Base-by-base conservation (phyloP, 1,140 invertebrate species). In the Macrobrachium nipponense region DNA sequence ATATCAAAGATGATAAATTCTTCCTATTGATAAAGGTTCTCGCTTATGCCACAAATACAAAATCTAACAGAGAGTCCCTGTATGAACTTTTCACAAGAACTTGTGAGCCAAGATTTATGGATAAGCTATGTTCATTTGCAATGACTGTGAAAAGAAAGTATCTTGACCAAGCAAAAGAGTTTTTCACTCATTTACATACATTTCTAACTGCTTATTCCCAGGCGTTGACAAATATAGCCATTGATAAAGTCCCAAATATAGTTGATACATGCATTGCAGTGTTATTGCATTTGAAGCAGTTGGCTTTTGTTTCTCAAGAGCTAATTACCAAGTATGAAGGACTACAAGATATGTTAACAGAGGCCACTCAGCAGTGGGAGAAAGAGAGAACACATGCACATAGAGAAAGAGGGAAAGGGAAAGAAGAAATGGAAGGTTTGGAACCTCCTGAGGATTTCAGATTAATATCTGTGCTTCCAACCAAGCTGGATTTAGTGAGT, bases 371-470 rank as follows among this genome's bases (percentile, higher is more conserved):
- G 20, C 20, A 79, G 17, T 72, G 82, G 64, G 64, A 36, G 18
- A 51, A 36, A 18, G 62, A 84, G 12, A 58, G 68, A 60, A 66
- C 60, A 15, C 66, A 20, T 7, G 15, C n/a, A 2, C 18, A 8
- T 6, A 20, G 17, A 17, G 61, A 44, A 18, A 78, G 51, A 14
- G 68, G 51, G 59, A 68, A 58, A 36, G n/a, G 23, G 44, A 20
- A 60, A 43, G 27, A 17, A 15, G 64, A 68, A 23, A 85, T 85
- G 82, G 62, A 85, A n/a, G 18, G 78, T 23, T 60, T 85, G 82
- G 82, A 79, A 44, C 88, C 88, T 73, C 86, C 82, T 8, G 86
- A 89, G 68, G 82, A 89, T 60, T 89, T 87, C 62, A 73, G 78
- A 51, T 82, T 85, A 20, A 8, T 83, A 15, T 68, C 84, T 44